Percentiles rank a stretch among this genome's conserved stretches.
Evolutionary conservation across 2,888 invertebrate species (phyloP).

Genomic region (Aporophyla lueneburgensis): DNA sequence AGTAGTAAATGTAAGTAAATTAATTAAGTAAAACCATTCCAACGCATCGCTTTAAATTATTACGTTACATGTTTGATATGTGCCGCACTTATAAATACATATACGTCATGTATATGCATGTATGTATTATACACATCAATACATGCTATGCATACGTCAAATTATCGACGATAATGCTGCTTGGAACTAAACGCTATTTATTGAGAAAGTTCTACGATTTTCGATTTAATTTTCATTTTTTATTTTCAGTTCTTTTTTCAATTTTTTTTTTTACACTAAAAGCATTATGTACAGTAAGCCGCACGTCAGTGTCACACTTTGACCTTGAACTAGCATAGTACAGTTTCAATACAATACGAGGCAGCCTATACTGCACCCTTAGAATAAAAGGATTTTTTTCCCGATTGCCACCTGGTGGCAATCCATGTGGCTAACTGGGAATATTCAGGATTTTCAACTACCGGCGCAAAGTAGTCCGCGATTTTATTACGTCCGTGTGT

Average conservation of each 20-base stretch:
- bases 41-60: not conserved
- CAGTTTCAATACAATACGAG: not conserved
- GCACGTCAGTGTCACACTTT: not conserved
- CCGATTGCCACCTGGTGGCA: too few relatives aligned
- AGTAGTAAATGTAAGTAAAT: too few relatives aligned
- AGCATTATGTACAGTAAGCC: not conserved
- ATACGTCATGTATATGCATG: not conserved
- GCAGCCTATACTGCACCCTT: not conserved
- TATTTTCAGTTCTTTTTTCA: too few relatives aligned
- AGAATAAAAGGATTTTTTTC: too few relatives aligned
- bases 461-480: too few relatives aligned
- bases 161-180: conserved; percentile 19
- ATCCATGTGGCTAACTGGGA: too few relatives aligned
- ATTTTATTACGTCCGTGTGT: too few relatives aligned
- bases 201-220: not conserved
- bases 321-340: not conserved
- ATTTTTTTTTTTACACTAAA: not conserved
- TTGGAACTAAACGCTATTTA: conserved; percentile 10
- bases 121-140: not conserved
- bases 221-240: not conserved
- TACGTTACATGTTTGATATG: conserved; percentile 31
- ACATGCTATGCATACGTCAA: conserved; percentile 22
- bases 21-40: conserved; percentile 3
- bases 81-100: conserved; percentile 32
- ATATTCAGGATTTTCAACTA: too few relatives aligned